Evolutionary conservation across 2,888 invertebrate species (phyloP).

Genomic region (Cerceris ruficornis): DNA sequence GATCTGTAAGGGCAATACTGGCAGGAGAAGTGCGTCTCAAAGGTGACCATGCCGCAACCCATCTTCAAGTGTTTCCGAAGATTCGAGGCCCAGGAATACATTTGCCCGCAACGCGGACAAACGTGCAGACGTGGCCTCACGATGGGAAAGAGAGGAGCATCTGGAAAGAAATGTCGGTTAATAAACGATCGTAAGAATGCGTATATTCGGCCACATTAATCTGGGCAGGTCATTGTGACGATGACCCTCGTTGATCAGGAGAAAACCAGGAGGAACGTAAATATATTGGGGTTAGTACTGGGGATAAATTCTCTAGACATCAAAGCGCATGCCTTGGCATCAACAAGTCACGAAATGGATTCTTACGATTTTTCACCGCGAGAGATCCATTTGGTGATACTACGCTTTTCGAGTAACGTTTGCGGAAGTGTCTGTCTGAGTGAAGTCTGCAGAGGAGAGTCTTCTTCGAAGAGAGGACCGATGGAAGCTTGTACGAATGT

Average conservation of each 20-base stretch:
- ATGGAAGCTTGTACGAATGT: background rate
- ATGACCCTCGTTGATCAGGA: background rate
- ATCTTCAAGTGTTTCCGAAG: conserved; percentile 80
- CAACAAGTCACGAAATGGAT: conserved; percentile 27
- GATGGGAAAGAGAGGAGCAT: conserved; percentile 79
- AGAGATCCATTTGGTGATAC: conserved; percentile 24
- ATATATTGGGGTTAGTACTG: conserved; percentile 11
- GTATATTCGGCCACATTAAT: background rate
- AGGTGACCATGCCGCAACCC: conserved; percentile 80
- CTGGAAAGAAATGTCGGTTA: conserved; percentile 71
- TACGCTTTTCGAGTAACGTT: conserved; percentile 45
- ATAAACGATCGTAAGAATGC: conserved; percentile 28
- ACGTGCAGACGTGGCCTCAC: conserved; percentile 79
- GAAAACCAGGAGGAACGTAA: conserved; percentile 17
- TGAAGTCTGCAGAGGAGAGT: background rate
- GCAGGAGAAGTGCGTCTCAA: conserved; percentile 82
- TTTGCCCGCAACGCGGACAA: conserved; percentile 80
- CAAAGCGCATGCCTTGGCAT: conserved; percentile 74
- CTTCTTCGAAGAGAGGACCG: background rate
- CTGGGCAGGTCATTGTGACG: background rate
- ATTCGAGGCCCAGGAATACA: conserved; percentile 81
- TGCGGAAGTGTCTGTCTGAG: background rate
- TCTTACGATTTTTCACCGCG: conserved; percentile 10
- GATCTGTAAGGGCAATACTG: conserved; percentile 81
- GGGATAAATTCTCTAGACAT: conserved; percentile 65